A percentile compares a stretch with the other conserved stretches of the same genome.
phyloP scores from a whole-genome alignment of 2,113 vertebrate genomes.

The human (Homo sapiens) region GRCh38 chr2:30581501-30582000 shows the following conservation, averaged over 20 bases:
- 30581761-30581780: not conserved
- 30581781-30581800: not conserved
- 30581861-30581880: not conserved
- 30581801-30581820: not conserved
- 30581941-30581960: not conserved
- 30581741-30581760: not conserved
- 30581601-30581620: not conserved
- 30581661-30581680: not conserved
- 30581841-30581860: not conserved
- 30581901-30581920: not conserved
- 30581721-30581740: not conserved
- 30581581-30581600: not conserved
- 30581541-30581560: not conserved
- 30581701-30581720: not conserved
- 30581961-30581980: not conserved
- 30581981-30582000: not conserved
- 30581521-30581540: not conserved
- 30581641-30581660: not conserved
- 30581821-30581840: not conserved
- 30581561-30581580: not conserved
- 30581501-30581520: not conserved
- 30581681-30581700: not conserved
- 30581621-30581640: not conserved
- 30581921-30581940: not conserved
- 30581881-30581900: not conserved